Evolutionary conservation across 2,888 invertebrate species (phyloP).

Genomic region (Eueremaeus valkanovi): DNA sequence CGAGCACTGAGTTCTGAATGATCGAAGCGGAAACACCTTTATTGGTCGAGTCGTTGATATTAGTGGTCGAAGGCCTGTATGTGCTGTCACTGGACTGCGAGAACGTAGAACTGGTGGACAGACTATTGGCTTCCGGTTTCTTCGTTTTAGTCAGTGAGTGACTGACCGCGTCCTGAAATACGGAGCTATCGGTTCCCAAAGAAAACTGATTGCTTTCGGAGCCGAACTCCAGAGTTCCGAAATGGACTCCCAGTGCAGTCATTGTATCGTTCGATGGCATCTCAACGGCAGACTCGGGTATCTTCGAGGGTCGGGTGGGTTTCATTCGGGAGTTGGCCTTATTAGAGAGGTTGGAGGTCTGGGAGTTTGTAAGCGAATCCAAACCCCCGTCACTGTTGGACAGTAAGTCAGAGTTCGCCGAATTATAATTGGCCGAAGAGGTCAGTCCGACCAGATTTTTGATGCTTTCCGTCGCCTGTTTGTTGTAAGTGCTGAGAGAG

Average conservation of each 20-base stretch:
- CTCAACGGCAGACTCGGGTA: conserved; percentile 88
- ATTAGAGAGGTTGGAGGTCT: neutral
- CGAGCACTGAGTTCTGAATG: conserved; percentile 38
- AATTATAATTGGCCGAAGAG: conserved; percentile 26
- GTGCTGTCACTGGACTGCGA: conserved; percentile 11
- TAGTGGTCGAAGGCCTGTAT: conserved; percentile 14
- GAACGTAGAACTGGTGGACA: conserved; percentile 19
- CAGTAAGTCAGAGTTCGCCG: conserved; percentile 24
- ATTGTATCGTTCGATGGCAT: conserved; percentile 86
- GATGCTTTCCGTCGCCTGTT: conserved; percentile 57
- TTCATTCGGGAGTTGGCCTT: conserved; percentile 18
- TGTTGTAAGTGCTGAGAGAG: conserved; percentile 50
- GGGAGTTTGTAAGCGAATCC: conserved; percentile 28
- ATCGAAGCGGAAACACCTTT: conserved; percentile 25
- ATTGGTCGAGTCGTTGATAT: neutral
- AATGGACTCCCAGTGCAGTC: conserved; percentile 78
- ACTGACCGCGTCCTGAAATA: conserved; percentile 39
- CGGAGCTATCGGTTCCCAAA: conserved; percentile 18
- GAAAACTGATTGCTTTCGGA: conserved; percentile 40
- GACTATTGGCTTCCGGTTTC: neutral
- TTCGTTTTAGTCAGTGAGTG: conserved; percentile 31
- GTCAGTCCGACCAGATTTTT: conserved; percentile 57
- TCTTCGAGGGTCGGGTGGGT: conserved; percentile 58
- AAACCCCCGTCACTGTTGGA: conserved; percentile 17
- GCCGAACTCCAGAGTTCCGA: conserved; percentile 72